phyloP scores from a whole-genome alignment of 1,140 invertebrate genomes.

The Berghia stephanieae region DNA sequence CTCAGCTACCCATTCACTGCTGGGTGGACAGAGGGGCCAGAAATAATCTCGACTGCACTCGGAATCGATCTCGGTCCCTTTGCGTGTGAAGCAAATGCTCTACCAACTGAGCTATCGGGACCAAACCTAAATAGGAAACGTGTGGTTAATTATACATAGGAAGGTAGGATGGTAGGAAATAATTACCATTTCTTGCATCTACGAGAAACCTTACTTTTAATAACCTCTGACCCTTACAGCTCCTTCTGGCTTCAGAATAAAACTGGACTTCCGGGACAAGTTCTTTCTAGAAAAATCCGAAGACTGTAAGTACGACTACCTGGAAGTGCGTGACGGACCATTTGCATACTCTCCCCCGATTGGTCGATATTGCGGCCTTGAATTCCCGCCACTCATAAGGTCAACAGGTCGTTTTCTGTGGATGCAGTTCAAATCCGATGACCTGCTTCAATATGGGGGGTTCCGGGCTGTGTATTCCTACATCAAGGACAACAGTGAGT shows the following conservation, averaged over 20 bases:
- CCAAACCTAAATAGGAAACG: too few species aligned
- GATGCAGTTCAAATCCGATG: slow-evolving; percentile 85
- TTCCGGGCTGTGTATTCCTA: slow-evolving; percentile 80
- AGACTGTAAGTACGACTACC: slow-evolving; percentile 81
- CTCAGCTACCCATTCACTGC: too few species aligned
- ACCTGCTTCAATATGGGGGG: slow-evolving; percentile 83
- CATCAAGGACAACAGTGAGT: slow-evolving; percentile 45
- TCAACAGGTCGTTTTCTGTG: slow-evolving; percentile 82
- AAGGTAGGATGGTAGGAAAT: too few species aligned
- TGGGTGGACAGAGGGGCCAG: too few species aligned
- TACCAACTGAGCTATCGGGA: too few species aligned
- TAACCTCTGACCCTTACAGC: too few species aligned
- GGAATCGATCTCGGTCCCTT: too few species aligned
- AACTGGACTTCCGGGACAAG: slow-evolving; percentile 83
- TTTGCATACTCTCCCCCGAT: slow-evolving; percentile 81
- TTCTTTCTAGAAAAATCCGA: slow-evolving; percentile 81
- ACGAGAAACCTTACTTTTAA: too few species aligned
- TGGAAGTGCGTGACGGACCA: slow-evolving; percentile 85
- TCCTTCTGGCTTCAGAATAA: slow-evolving; percentile 76
- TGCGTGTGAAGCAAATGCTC: too few species aligned
- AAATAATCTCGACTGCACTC: too few species aligned
- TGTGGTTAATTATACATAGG: too few species aligned
- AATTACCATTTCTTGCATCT: too few species aligned
- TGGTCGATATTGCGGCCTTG: slow-evolving; percentile 78
- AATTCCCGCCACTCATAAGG: slow-evolving; percentile 80